A percentile compares a stretch with the other conserved stretches of the same genome.
Conservation (phyloP, 2,113 vertebrate genomes). For the Sphaerodactylus townsendi region DNA sequence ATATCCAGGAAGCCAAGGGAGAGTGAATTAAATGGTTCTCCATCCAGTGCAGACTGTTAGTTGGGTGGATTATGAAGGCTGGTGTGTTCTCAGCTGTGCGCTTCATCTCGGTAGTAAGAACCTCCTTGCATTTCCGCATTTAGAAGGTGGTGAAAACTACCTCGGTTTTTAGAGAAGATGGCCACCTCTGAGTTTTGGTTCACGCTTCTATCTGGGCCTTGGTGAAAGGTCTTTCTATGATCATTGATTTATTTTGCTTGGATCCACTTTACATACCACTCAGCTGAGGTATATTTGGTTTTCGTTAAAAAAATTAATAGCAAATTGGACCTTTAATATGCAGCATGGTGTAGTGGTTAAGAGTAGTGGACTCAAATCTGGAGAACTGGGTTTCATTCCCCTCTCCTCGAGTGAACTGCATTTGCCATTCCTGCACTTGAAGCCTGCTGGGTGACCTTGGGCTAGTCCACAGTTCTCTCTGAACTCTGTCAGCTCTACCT, state of each 20-base stretch:
- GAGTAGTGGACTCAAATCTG: too few species aligned
- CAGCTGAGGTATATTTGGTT: slow-evolving; percentile 29
- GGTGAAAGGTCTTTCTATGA: slow-evolving; percentile 57
- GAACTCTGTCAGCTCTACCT: too few species aligned
- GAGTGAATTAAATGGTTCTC: slow-evolving; percentile 29
- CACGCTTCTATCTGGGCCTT: slow-evolving; percentile 41
- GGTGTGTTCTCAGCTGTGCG: slow-evolving; percentile 51
- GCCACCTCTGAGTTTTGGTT: slow-evolving; percentile 34
- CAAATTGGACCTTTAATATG: slow-evolving; percentile 56
- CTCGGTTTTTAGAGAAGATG: slow-evolving; percentile 10
- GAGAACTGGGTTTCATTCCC: too few species aligned
- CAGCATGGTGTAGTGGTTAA: too few species aligned
- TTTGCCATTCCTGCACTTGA: too few species aligned
- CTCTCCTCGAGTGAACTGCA: too few species aligned
- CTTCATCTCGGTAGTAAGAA: slow-evolving; percentile 41
- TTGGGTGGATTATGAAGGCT: slow-evolving; percentile 6
- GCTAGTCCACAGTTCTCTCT: too few species aligned
- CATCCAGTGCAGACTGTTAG: slow-evolving; percentile 23
- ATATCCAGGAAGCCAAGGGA: not conserved
- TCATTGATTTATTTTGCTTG: slow-evolving; percentile 51
- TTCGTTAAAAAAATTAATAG: slow-evolving; percentile 33
- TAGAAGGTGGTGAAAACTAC: too few species aligned
- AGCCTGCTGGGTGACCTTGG: too few species aligned
- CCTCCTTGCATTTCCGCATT: too few species aligned
- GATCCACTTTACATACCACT: slow-evolving; percentile 56